Conservation (phyloP, 2,888 invertebrate species). For the Plebejus melissa region DNA sequence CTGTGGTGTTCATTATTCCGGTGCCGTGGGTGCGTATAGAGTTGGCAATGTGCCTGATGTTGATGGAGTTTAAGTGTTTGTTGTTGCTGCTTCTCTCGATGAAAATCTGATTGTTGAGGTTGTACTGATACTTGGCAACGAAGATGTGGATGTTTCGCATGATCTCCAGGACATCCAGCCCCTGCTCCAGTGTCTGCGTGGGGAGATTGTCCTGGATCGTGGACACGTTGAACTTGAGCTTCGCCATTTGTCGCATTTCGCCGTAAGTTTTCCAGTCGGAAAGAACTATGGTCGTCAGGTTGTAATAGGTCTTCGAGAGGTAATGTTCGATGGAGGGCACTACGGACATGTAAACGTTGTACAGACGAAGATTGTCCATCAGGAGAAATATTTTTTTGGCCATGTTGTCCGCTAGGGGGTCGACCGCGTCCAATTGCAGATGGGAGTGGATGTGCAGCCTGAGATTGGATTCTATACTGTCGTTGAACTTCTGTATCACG, state of each 20-base stretch:
- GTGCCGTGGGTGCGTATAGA: slow-evolving; percentile 98
- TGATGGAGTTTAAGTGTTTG: slow-evolving; percentile 96
- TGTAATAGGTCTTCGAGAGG: slow-evolving; percentile 96
- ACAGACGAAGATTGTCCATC: slow-evolving; percentile 75
- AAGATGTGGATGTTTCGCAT: slow-evolving; percentile 98
- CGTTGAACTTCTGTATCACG: slow-evolving; percentile 86
- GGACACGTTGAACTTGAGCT: slow-evolving; percentile 87
- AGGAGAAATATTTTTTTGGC: slow-evolving; percentile 82
- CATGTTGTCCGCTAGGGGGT: slow-evolving; percentile 85
- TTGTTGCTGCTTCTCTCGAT: slow-evolving; percentile 94
- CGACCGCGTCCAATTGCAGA: slow-evolving; percentile 85
- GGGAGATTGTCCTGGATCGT: slow-evolving; percentile 96
- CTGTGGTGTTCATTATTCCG: slow-evolving; percentile 97
- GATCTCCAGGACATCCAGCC: slow-evolving; percentile 96
- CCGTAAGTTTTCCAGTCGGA: slow-evolving; percentile 99
- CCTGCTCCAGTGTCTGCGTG: slow-evolving; percentile 97
- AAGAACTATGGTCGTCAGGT: slow-evolving; percentile 96
- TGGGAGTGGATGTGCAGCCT: slow-evolving; percentile 95
- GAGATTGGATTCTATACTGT: slow-evolving; percentile 94
- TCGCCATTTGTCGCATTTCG: slow-evolving; percentile 96
- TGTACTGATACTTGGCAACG: slow-evolving; percentile 95
- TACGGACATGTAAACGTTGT: slow-evolving; percentile 80
- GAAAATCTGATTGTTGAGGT: slow-evolving; percentile 97
- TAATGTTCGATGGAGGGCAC: slow-evolving; percentile 91
- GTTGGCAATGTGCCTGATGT: slow-evolving; percentile 96